Conservation (phyloP, 2,888 invertebrate genomes). For the Andrena flavipes region DNA sequence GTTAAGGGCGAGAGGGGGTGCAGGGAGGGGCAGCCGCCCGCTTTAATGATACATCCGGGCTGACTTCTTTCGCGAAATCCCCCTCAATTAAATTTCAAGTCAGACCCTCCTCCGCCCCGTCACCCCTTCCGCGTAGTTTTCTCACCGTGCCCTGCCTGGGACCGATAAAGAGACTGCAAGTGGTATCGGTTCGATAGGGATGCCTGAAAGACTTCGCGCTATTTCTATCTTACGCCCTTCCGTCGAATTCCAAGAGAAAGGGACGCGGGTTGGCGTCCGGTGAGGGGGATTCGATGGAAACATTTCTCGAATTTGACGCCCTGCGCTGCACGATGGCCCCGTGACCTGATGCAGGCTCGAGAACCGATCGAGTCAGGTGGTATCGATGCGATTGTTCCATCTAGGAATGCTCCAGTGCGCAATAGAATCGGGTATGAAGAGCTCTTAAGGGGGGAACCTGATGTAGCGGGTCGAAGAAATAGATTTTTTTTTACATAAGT, state of each 20-base stretch:
- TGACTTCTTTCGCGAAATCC: constrained; percentile 72
- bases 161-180: constrained; percentile 42
- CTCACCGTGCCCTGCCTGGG: neutral
- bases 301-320: constrained; percentile 37
- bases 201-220: constrained; percentile 34
- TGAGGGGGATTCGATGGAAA: constrained; percentile 29
- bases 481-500: too few relatives aligned
- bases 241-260: constrained; percentile 9
- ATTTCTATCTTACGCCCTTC: constrained; percentile 25
- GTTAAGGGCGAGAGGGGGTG: constrained; percentile 76
- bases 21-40: constrained; percentile 63
- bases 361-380: neutral
- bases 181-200: constrained; percentile 47
- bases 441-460: too few relatives aligned
- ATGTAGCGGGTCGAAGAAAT: too few relatives aligned
- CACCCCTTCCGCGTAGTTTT: neutral
- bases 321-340: constrained; percentile 9
- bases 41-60: constrained; percentile 80
- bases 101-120: constrained; percentile 29
- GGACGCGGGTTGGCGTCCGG: constrained; percentile 4
- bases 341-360: constrained; percentile 11
- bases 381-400: neutral
- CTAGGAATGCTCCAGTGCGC: neutral
- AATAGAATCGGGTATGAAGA: neutral
- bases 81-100: constrained; percentile 71